These are phyloP conservation scores for Brachionus rubens DNA, from an alignment of 1,140 invertebrate genomes.

Conservation along the genomic window DNA sequence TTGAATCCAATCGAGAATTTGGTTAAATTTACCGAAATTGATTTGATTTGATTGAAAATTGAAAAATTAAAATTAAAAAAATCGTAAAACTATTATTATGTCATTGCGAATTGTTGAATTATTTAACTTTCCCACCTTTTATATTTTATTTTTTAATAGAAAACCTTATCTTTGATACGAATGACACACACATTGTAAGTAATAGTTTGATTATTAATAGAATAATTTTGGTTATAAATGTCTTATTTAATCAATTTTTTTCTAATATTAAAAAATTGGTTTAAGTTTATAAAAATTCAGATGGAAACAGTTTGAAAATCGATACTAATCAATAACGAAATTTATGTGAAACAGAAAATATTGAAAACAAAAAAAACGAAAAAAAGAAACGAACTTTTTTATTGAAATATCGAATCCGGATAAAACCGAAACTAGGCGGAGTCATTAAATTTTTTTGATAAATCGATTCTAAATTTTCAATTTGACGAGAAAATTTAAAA, in stretches of 20 bases:
- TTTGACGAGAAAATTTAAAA: too few relatives aligned
- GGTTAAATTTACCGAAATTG: conserved; percentile 19
- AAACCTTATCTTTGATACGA: too few relatives aligned
- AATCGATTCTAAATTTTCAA: neutral
- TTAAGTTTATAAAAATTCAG: too few relatives aligned
- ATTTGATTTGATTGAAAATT: neutral
- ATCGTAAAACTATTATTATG: too few relatives aligned
- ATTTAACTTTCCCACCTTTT: conserved; percentile 24
- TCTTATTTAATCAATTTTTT: conserved; percentile 22
- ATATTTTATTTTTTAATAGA: conserved; percentile 5
- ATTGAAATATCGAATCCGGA: neutral
- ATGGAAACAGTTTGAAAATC: neutral
- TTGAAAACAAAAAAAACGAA: neutral
- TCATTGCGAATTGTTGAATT: too few relatives aligned
- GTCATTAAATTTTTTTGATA: neutral
- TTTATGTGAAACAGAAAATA: conserved; percentile 1
- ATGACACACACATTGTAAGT: neutral
- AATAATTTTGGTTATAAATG: too few relatives aligned
- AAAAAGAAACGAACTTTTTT: neutral
- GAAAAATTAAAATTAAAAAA: neutral
- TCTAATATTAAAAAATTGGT: neutral
- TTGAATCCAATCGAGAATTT: neutral
- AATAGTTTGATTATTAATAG: neutral
- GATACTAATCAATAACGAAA: neutral
- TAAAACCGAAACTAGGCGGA: conserved; percentile 2